A percentile compares a stretch with the other conserved stretches of the same genome.
Evolutionary conservation across 2,888 invertebrate genomes (phyloP).

Genomic region (Sisyra terminalis): DNA sequence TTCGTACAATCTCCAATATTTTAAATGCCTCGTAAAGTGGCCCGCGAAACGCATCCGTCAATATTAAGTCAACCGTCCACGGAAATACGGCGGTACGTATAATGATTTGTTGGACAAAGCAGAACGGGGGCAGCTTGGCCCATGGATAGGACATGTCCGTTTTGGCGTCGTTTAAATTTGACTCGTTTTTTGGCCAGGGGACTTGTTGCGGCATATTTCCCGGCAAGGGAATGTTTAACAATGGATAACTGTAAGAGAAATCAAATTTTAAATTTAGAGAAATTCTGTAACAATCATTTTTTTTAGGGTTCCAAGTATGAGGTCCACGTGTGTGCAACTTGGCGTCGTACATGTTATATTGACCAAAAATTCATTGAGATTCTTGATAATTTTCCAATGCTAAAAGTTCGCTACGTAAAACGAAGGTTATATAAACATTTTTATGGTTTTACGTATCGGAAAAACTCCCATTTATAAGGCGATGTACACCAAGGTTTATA

Average conservation of each 20-base stretch:
- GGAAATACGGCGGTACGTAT: conserved; percentile 61
- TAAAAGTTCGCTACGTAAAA: no score
- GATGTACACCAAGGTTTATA: no score
- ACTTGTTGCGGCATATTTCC: conserved; percentile 72
- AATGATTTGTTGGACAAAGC: conserved; percentile 63
- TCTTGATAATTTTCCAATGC: no score
- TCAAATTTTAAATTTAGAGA: no score
- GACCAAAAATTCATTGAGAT: no score
- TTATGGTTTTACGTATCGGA: no score
- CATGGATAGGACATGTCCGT: conserved; percentile 33
- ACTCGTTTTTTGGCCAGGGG: conserved; percentile 30
- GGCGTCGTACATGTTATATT: no score
- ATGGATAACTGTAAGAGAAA: conserved; percentile 49
- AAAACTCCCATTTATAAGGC: no score
- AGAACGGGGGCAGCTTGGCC: conserved; percentile 39
- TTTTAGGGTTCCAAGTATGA: no score
- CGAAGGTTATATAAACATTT: no score
- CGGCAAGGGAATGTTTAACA: conserved; percentile 74
- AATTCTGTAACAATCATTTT: no score
- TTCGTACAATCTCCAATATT: conserved; percentile 67
- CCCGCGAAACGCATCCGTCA: conserved; percentile 83
- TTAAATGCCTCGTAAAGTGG: conserved; percentile 83
- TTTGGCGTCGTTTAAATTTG: conserved; percentile 5
- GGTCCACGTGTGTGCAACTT: no score
- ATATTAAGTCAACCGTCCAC: conserved; percentile 64